These are phyloP conservation scores for Coelogynopora nodosa DNA, from an alignment of 2,888 invertebrate genomes.

Conservation along the genomic window DNA sequence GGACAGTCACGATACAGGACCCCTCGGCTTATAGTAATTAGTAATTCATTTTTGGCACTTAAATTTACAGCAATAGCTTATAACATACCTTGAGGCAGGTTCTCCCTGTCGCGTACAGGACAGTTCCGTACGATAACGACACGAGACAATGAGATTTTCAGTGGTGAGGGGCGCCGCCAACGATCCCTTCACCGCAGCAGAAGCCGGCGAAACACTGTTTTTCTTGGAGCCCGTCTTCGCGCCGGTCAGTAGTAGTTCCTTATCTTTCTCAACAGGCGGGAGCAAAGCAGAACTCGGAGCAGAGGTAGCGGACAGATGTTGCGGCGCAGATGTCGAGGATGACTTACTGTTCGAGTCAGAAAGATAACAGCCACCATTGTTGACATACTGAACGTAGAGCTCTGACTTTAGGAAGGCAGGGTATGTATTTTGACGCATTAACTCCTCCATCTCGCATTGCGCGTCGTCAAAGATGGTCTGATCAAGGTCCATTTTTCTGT, in stretches of 20 bases:
- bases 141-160: constrained; percentile 8
- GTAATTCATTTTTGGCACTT: no score
- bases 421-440: constrained; percentile 81
- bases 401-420: constrained; percentile 81
- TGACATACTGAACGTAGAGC: background rate
- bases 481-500: constrained; percentile 65
- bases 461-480: constrained; percentile 79
- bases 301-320: background rate
- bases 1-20: no score
- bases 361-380: background rate
- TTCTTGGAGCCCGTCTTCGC: background rate
- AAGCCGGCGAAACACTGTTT: background rate
- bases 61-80: no score
- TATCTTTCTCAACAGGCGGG: background rate
- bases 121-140: constrained; percentile 16
- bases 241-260: background rate
- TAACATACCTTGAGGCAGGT: background rate
- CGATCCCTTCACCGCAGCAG: background rate
- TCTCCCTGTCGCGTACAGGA: background rate
- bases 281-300: background rate
- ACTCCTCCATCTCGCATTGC: constrained; percentile 75
- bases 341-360: background rate
- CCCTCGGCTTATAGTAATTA: no score
- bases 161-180: background rate
- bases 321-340: background rate